phyloP scores from a whole-genome alignment of 2,888 invertebrate species.

The Acheta domesticus region DNA sequence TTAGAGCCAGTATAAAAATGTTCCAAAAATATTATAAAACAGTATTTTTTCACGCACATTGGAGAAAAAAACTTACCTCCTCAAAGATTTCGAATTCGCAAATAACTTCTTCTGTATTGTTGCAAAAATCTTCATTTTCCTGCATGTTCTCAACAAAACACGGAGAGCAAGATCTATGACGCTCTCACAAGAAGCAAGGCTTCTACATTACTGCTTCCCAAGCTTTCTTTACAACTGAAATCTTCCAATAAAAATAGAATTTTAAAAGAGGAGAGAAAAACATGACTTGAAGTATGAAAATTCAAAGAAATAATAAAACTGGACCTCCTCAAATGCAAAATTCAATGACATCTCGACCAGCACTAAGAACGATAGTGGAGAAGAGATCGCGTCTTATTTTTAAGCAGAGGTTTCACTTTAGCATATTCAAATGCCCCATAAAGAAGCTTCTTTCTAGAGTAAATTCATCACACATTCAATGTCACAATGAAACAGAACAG shows the following conservation, averaged over 20 bases:
- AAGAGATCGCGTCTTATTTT: conserved; percentile 22
- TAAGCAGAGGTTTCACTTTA: conserved; percentile 35
- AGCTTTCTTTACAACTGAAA: too few species aligned
- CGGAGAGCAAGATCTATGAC: background rate
- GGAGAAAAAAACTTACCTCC: background rate
- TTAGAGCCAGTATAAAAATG: conserved; percentile 22
- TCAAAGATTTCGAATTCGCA: background rate
- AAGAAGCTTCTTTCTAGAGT: background rate
- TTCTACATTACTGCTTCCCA: too few species aligned
- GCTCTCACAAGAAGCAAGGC: too few species aligned
- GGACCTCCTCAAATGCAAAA: too few species aligned
- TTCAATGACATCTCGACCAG: conserved; percentile 21
- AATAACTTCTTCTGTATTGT: background rate
- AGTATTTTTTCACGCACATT: background rate
- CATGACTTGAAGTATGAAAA: too few species aligned
- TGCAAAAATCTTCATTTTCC: background rate
- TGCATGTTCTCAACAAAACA: background rate
- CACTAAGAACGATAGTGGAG: conserved; percentile 2
- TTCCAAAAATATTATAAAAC: conserved; percentile 22
- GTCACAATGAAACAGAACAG: conserved; percentile 18
- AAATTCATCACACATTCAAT: background rate
- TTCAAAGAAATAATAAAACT: too few species aligned
- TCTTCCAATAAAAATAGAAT: too few species aligned
- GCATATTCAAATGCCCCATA: background rate
- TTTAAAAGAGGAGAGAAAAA: too few species aligned